Base-by-base conservation (phyloP, 2,113 vertebrate genomes). In the Sapajus apella region DNA sequence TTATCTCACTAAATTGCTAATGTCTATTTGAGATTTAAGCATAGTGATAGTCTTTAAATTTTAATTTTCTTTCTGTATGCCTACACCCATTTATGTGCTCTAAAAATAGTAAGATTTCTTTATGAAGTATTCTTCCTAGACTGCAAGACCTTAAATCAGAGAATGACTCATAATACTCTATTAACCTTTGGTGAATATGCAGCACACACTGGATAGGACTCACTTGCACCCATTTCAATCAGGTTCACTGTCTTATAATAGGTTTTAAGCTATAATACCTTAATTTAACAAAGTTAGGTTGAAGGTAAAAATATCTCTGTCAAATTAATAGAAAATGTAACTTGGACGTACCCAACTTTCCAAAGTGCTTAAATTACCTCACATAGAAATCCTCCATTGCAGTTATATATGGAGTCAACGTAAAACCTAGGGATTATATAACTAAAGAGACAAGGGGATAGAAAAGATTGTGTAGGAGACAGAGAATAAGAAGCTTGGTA, bases 1-100 rank as follows among this genome's bases (percentile, higher is more conserved):
- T 30, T 86, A 84, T 3, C 17, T 81, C 25, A 91, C 30, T 79
- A 73, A 82, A 56, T 66, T 58, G 50, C 13, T 35, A 87, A 3
- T 8, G 83, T 87, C 55, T 87, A 70, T 37, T 95, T 83, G 58
- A 91, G 13, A 79, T 91, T 4, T 47, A 96, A 87, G 58, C 55
- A 55, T 66, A 55, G 30, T 11, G 35, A 58, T 58, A 27, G 1
- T 40, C 5, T 79, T 76, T 92, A 75, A 86, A 82, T 93, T 90
- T 83, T 7, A 16, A 5, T 64, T 82, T 90, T 76, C 25, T 16
- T 50, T 94, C 72, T 92, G 30, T n/a, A 66, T 43, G 13, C 5
- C 47, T 96, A 77, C 82, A 90, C 64, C 18, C 20, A 58, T 70
- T 77, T 77, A 82, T 35, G 17, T 72, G 9, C n/a, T 79, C 14